Base-by-base conservation (phyloP, 2,888 invertebrate species). In the Troides helena region DNA sequence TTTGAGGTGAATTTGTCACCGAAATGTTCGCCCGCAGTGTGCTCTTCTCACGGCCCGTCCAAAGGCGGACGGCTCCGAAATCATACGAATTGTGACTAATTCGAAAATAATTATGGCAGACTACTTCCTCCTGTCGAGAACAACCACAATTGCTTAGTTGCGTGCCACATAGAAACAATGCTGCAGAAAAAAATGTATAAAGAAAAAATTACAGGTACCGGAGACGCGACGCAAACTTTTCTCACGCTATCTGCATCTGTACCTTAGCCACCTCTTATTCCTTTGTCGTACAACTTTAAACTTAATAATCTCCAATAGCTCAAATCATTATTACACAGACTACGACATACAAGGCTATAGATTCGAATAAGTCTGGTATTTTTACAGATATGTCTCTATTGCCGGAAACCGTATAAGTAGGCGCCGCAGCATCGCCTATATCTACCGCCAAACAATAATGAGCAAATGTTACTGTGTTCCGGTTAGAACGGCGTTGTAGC, bases 121-220 rank as follows among this genome's bases (percentile, higher is more conserved):
- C 77, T 78, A 84, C 89, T 90, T 90, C 91, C 90, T 89, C 80
- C 83, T 84, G 72, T 71, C 78, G 78, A 80, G 85, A 87, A 87
- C 88, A 88, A 88, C 84, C 81, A 79, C 88, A 89, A 90, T 90
- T 85, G 86, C 85, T 74, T 61, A 60, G 80, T 90, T 85, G 91
- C 91, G 91, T 91, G 90, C 80, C 73, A 74, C 77, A 76, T 75
- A 80, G 81, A 85, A 87, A 89, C 88, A 87, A 88, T 88, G 84
- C 82, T 71, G 75, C 73, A 79, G 76, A 80, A 82, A 82, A 80
- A 77, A 79, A 76, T 77, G 80, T 79, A 78, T 14, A 75, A 77
- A 75, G 76, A 76, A 72, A 69, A 67, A 69, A 64, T 57, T 71
- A 72, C 71, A 71, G 71, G 76, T 78, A 77, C 75, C 73, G 72